phyloP scores from a whole-genome alignment of 2,113 vertebrate genomes.

The Bucco capensis region DNA sequence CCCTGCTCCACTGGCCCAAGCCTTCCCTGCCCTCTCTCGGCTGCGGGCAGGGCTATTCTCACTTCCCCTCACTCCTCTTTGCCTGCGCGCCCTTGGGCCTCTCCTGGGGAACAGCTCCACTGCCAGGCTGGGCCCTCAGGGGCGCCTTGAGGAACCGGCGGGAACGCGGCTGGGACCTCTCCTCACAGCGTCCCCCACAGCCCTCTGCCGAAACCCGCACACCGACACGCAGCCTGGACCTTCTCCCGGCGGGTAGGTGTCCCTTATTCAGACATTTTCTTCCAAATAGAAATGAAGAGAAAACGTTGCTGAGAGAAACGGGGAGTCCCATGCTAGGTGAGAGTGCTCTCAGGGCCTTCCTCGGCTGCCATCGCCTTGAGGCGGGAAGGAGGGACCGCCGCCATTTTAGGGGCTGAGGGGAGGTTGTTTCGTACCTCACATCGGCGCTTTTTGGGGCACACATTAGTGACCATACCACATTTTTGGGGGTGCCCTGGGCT shows the following conservation, averaged over 20 bases:
- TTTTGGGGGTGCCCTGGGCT: accelerated
- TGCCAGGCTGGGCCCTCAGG: too few species aligned
- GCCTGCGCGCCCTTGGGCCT: too few species aligned
- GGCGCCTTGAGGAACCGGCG: neutral
- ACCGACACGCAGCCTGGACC: accelerated
- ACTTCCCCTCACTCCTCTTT: neutral
- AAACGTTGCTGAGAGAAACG: neutral
- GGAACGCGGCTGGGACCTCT: too few species aligned
- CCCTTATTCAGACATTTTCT: neutral
- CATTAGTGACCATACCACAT: accelerated
- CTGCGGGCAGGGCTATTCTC: neutral
- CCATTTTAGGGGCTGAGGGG: too few species aligned
- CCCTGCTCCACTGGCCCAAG: too few species aligned
- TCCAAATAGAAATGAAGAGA: neutral
- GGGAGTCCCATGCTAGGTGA: accelerated
- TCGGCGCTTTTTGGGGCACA: accelerated
- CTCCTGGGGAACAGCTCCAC: neutral
- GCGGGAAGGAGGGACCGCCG: accelerated
- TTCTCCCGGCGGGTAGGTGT: accelerated
- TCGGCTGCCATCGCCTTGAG: accelerated
- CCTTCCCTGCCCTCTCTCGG: too few species aligned
- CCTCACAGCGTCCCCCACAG: accelerated
- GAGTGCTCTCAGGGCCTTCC: too few species aligned
- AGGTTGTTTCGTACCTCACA: neutral
- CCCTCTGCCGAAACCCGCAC: too few species aligned